Percentiles rank a stretch among this genome's conserved stretches.
These are phyloP conservation scores for Chanos chanos DNA, from an alignment of 2,797 vertebrate species.

Conservation along the genomic window DNA sequence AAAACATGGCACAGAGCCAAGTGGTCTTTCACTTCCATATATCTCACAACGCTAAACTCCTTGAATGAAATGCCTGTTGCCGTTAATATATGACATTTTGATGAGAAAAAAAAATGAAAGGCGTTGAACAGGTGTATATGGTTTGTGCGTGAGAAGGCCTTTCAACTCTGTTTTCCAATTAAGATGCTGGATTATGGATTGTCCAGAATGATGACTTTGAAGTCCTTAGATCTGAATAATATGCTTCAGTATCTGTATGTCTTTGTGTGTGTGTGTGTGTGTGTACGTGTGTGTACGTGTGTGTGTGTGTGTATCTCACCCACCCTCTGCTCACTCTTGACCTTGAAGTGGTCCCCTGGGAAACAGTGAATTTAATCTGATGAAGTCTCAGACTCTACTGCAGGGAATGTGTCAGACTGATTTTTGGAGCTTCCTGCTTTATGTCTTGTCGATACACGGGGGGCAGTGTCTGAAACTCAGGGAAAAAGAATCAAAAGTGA, in stretches of 20 bases:
- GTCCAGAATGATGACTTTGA: slow-evolving; percentile 10
- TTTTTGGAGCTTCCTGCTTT: slow-evolving; percentile 12
- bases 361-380: slow-evolving; percentile 34
- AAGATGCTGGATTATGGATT: slow-evolving; percentile 41
- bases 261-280: slow-evolving; percentile 2
- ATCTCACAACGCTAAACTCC: slow-evolving; percentile 29
- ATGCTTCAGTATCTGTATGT: not conserved
- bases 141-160: slow-evolving; percentile 12
- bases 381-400: slow-evolving; percentile 22
- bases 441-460: slow-evolving; percentile 24
- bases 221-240: slow-evolving; percentile 6
- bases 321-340: slow-evolving; percentile 32
- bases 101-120: slow-evolving; percentile 35
- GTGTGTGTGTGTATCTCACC: not conserved
- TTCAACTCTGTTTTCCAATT: slow-evolving; percentile 40
- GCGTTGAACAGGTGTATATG: slow-evolving; percentile 41
- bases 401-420: slow-evolving; percentile 17
- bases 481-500: slow-evolving; percentile 11
- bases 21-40: slow-evolving; percentile 16
- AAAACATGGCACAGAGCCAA: slow-evolving; percentile 28
- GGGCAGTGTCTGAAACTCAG: not conserved
- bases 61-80: slow-evolving; percentile 30
- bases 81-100: slow-evolving; percentile 34
- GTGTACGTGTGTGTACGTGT: not conserved
- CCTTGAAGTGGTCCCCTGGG: slow-evolving; percentile 45